Conservation (phyloP, 2,113 vertebrate genomes). For the Labeo rohita region DNA sequence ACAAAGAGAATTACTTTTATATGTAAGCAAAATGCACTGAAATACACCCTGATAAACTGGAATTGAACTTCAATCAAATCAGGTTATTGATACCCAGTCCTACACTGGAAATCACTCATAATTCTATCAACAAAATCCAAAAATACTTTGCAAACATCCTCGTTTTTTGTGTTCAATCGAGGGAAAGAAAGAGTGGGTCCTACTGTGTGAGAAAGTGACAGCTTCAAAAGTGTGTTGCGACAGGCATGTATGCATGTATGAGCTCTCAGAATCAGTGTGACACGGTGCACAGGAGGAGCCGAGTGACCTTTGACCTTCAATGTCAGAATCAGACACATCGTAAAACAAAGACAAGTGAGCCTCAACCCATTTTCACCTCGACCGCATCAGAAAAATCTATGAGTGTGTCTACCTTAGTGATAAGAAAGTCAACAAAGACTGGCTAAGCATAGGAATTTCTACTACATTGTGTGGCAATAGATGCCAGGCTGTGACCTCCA, state of each 20-base stretch:
- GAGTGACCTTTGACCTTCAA: constrained; percentile 68
- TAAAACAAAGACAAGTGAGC: constrained; percentile 62
- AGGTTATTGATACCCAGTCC: background rate
- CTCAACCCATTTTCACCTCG: background rate
- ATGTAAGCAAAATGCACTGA: background rate
- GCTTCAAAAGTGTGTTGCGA: constrained; percentile 66
- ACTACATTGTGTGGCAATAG: constrained; percentile 46
- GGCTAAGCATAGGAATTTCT: constrained; percentile 1
- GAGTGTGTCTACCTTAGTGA: constrained; percentile 10
- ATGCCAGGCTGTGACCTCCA: constrained; percentile 47
- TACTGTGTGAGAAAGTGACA: constrained; percentile 63
- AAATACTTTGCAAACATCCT: background rate
- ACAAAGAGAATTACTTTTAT: background rate
- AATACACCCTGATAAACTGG: background rate
- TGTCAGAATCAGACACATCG: constrained; percentile 69
- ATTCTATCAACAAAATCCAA: background rate
- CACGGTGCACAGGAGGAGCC: constrained; percentile 60
- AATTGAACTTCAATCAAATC: background rate
- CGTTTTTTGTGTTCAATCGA: background rate
- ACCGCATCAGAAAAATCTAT: background rate
- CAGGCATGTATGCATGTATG: constrained; percentile 60
- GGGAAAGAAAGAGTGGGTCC: background rate
- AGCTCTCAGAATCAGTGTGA: constrained; percentile 71
- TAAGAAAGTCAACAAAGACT: constrained; percentile 44
- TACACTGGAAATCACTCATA: background rate